phyloP scores from a whole-genome alignment of 2,888 invertebrate species.

The Operophtera brumata region DNA sequence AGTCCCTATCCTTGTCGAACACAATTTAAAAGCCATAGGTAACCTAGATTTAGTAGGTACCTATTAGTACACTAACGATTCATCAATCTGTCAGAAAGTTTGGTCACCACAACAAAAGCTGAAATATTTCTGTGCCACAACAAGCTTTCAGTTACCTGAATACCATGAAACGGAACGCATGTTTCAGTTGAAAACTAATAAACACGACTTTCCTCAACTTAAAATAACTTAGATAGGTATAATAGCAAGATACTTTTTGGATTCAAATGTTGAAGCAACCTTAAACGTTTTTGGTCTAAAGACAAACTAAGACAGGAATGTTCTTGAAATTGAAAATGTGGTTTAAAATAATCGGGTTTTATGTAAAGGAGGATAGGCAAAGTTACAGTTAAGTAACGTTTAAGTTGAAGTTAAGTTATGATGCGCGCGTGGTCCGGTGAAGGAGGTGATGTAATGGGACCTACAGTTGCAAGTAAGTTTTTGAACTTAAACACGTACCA shows the following conservation, averaged over 20 bases:
- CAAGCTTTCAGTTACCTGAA: constrained; percentile 62
- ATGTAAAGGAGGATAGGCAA: constrained; percentile 12
- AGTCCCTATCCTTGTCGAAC: no score
- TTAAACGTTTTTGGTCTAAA: neutral
- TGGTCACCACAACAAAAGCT: constrained; percentile 31
- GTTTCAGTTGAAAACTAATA: constrained; percentile 13
- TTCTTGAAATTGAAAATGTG: constrained; percentile 5
- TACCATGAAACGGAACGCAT: constrained; percentile 49
- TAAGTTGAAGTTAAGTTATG: constrained; percentile 29
- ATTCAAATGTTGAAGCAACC: neutral
- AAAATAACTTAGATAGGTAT: neutral
- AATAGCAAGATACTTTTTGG: no score
- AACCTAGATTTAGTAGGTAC: no score
- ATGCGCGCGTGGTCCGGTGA: constrained; percentile 70
- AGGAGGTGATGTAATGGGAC: constrained; percentile 64
- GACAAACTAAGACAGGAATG: neutral
- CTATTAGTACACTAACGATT: neutral
- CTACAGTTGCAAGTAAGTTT: constrained; percentile 65
- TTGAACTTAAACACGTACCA: neutral
- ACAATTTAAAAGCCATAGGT: no score
- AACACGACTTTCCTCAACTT: constrained; percentile 10
- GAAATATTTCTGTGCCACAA: constrained; percentile 31
- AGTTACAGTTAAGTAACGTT: constrained; percentile 14
- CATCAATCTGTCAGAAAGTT: constrained; percentile 2
- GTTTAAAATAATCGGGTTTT: neutral